A percentile compares a stretch with the other conserved stretches of the same genome.
phyloP scores from a whole-genome alignment of 2,113 vertebrate genomes.

The Oreotrochilus melanogaster region DNA sequence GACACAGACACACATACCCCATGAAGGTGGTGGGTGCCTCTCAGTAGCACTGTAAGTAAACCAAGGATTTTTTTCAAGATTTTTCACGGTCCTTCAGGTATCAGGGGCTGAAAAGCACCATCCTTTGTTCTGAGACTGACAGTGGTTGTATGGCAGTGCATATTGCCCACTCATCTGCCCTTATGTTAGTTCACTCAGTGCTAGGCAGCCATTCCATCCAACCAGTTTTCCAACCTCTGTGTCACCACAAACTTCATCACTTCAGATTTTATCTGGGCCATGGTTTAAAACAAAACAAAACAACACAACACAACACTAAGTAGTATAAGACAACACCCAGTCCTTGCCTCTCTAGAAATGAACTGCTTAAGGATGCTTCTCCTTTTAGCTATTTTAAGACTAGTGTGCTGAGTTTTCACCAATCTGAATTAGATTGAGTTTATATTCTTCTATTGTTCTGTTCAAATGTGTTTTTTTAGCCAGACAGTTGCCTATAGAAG shows the following conservation, averaged over 20 bases:
- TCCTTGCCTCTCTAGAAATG: neutral
- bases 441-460: neutral
- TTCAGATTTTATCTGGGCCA: neutral
- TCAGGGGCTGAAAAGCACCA: neutral
- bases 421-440: neutral
- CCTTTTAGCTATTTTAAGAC: neutral
- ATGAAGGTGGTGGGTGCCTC: neutral
- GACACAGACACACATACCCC: neutral
- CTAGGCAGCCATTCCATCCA: rapidly evolving
- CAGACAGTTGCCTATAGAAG: neutral
- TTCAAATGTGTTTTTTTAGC: neutral
- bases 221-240: neutral
- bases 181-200: neutral
- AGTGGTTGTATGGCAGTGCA: neutral
- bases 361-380: neutral
- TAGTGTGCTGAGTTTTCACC: neutral
- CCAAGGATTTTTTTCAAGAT: neutral
- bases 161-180: rapidly evolving
- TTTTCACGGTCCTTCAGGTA: neutral
- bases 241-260: neutral
- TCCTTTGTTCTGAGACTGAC: neutral
- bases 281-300: neutral
- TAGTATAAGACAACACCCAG: neutral
- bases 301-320: neutral
- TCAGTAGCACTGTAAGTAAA: neutral